Evolutionary conservation across 2,113 vertebrate species (phyloP).

Genomic region (Lagopus leucura): DNA sequence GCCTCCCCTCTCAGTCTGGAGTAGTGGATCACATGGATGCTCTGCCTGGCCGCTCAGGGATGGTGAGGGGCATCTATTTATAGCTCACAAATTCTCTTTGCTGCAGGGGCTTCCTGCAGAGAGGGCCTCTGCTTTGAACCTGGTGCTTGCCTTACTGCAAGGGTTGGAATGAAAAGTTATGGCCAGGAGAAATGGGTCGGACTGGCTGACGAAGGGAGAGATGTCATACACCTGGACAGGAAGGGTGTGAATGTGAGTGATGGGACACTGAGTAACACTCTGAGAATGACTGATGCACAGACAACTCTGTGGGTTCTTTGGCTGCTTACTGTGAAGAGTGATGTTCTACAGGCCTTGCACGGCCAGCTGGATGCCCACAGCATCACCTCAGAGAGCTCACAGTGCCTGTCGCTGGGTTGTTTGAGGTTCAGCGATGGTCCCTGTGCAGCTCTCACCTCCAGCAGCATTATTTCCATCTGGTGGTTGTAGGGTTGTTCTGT

Average conservation of each 20-base stretch:
- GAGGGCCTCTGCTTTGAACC: not conserved
- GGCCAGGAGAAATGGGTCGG: not conserved
- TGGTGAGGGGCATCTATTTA: not conserved
- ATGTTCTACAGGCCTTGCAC: not conserved
- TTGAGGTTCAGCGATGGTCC: not conserved
- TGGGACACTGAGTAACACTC: not conserved
- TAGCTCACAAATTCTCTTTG: not conserved
- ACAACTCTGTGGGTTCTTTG: not conserved
- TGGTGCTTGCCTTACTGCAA: not conserved
- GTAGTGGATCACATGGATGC: not conserved
- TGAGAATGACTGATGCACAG: not conserved
- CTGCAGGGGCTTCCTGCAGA: not conserved
- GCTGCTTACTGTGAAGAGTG: not conserved
- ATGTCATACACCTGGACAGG: not conserved
- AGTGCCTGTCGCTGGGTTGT: not conserved
- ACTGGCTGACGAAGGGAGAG: not conserved
- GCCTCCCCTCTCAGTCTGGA: not conserved
- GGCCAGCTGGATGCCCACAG: not conserved
- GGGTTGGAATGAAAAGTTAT: not conserved
- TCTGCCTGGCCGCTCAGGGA: not conserved
- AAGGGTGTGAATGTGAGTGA: not conserved
- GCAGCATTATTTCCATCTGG: not conserved
- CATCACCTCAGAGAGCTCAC: accelerated
- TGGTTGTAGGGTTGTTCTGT: not conserved
- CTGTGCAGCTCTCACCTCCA: not conserved